These are phyloP conservation scores for Desoria tigrina DNA, from an alignment of 2,888 invertebrate genomes.

Conservation along the genomic window DNA sequence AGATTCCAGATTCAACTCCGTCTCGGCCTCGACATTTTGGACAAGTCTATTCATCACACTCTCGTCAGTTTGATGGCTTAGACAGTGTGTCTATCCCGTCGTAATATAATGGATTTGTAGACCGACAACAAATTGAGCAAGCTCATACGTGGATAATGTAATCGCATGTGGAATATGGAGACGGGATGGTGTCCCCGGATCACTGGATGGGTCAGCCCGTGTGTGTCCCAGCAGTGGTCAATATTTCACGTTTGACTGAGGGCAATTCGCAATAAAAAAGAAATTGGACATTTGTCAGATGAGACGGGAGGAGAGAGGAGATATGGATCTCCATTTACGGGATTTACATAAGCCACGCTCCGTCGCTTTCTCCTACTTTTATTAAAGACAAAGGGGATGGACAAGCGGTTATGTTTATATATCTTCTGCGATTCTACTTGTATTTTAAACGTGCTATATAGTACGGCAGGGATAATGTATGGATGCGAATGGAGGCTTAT, in stretches of 20 bases:
- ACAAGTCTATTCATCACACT: no score
- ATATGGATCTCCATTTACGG: background rate
- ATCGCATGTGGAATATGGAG: no score
- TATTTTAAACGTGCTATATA: background rate
- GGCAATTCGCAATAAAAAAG: slow-evolving; percentile 20
- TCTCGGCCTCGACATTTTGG: no score
- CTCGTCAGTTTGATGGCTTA: no score
- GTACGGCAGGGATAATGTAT: background rate
- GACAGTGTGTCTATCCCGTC: no score
- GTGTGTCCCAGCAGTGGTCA: slow-evolving; percentile 5
- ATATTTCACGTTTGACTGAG: slow-evolving; percentile 14
- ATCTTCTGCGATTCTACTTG: background rate
- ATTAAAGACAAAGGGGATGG: background rate
- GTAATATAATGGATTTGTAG: background rate
- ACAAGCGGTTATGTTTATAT: background rate
- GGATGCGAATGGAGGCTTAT: background rate
- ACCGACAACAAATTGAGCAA: background rate
- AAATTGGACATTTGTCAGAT: slow-evolving; percentile 16
- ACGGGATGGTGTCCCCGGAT: no score
- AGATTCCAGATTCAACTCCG: no score
- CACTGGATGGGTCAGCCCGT: no score
- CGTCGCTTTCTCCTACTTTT: no score
- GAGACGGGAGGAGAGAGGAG: background rate
- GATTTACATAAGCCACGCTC: slow-evolving; percentile 1
- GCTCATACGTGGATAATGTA: no score